Conservation (phyloP, 2,113 vertebrate species). For the Chiloscyllium plagiosum region DNA sequence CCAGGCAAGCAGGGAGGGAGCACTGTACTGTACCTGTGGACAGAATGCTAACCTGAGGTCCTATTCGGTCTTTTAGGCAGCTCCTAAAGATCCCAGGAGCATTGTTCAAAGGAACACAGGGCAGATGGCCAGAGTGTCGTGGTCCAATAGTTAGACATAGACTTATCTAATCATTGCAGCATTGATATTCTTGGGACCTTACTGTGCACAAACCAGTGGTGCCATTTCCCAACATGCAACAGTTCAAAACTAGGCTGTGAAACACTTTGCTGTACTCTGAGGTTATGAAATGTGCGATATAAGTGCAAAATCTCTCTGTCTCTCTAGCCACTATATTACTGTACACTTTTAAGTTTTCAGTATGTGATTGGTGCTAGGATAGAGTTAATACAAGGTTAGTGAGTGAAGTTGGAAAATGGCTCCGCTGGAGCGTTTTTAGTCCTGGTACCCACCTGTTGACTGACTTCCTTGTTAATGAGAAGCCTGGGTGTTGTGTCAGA, state of each 20-base stretch:
- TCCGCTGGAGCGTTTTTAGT: neutral
- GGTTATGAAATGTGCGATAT: neutral
- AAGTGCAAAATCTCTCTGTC: neutral
- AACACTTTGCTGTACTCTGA: neutral
- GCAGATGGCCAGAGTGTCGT: neutral
- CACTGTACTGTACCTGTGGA: no score
- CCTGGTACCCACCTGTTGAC: conserved; percentile 62
- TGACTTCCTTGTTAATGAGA: conserved; percentile 87
- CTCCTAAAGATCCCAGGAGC: no score
- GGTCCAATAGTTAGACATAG: neutral
- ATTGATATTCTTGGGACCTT: neutral
- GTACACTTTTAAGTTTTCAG: neutral
- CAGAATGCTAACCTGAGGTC: no score
- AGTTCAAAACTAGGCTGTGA: neutral
- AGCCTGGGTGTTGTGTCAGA: conserved; percentile 72
- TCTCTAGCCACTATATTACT: neutral
- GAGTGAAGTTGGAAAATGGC: accelerated
- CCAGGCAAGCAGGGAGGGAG: no score
- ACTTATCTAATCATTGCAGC: neutral
- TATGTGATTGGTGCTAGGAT: neutral
- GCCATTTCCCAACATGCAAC: neutral
- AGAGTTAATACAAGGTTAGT: neutral
- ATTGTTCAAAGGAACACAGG: neutral
- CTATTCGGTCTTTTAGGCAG: no score
- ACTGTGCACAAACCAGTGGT: neutral